Evolutionary conservation across 2,888 invertebrate species (phyloP).

Genomic region (Augochlorella aurata): DNA sequence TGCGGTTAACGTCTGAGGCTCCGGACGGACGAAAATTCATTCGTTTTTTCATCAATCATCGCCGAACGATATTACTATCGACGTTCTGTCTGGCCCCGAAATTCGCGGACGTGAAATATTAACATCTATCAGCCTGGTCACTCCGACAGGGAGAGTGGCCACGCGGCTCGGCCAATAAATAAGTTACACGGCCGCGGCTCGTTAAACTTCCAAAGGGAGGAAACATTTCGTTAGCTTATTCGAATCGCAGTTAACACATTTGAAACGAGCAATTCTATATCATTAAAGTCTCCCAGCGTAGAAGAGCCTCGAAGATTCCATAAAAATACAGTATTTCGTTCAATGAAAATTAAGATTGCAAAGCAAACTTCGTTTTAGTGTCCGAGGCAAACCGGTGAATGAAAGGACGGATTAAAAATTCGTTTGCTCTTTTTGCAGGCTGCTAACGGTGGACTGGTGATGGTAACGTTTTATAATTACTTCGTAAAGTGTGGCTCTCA

Average conservation of each 20-base stretch:
- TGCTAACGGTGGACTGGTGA: slow-evolving; percentile 93
- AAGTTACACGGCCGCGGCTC: neutral
- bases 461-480: slow-evolving; percentile 95
- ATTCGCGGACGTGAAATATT: slow-evolving; percentile 9
- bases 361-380: too few species aligned
- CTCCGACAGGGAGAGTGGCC: neutral
- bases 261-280: too few species aligned
- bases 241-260: too few species aligned
- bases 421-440: slow-evolving; percentile 79
- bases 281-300: too few species aligned
- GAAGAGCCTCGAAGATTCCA: too few species aligned
- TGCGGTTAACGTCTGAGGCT: slow-evolving; percentile 25
- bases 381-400: too few species aligned
- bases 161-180: neutral
- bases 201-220: neutral
- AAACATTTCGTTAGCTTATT: neutral
- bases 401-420: too few species aligned
- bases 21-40: slow-evolving; percentile 21
- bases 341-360: too few species aligned
- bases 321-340: too few species aligned
- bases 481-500: slow-evolving; percentile 92
- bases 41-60: slow-evolving; percentile 30
- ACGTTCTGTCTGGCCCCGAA: neutral
- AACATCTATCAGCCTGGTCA: neutral
- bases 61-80: slow-evolving; percentile 18